A percentile compares a stretch with the other conserved stretches of the same genome.
Evolutionary conservation across 2,888 invertebrate species (phyloP).

Genomic region (Nemotelus pantherinus): DNA sequence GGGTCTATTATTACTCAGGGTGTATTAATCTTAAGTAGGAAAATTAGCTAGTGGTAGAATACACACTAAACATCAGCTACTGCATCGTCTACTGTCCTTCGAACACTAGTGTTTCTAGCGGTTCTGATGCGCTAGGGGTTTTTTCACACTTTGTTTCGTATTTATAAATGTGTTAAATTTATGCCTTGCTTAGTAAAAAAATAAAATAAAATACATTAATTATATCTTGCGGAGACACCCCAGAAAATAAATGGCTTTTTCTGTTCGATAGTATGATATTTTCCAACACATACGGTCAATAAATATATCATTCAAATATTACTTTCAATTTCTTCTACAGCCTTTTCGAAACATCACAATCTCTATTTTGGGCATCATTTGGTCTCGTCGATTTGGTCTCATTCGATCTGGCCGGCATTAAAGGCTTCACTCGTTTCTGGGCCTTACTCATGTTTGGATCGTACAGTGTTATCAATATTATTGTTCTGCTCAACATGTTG

Average conservation of each 20-base stretch:
- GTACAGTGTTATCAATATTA: conserved; percentile 96
- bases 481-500: conserved; percentile 95
- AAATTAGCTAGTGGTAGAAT: no score
- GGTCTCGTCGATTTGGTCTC: conserved; percentile 94
- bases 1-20: no score
- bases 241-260: not conserved
- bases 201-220: no score
- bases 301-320: conserved; percentile 26
- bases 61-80: no score
- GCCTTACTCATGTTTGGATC: conserved; percentile 97
- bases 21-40: no score
- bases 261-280: not conserved
- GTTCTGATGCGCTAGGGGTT: no score
- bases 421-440: conserved; percentile 96
- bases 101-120: no score
- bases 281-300: not conserved
- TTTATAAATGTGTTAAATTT: no score
- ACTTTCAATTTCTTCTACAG: conserved; percentile 67
- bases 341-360: conserved; percentile 96
- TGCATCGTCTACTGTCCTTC: no score
- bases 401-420: conserved; percentile 93
- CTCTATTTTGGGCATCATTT: conserved; percentile 97
- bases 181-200: no score
- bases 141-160: no score
- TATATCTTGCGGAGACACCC: no score